Conservation (phyloP, 2,797 vertebrate genomes). For the Paedocypris micromegethes region DNA sequence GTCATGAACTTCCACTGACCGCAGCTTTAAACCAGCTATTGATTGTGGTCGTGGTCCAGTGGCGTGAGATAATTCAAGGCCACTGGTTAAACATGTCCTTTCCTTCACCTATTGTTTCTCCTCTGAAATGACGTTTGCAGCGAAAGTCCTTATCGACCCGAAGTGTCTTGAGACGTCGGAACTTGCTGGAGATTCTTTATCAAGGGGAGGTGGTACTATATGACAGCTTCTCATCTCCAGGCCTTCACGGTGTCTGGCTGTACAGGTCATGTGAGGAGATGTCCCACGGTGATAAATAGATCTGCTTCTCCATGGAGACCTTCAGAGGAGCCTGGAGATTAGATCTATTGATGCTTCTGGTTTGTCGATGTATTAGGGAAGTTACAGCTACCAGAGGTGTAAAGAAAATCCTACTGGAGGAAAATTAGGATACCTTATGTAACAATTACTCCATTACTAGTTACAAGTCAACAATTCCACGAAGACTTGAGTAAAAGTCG, state of each 20-base stretch:
- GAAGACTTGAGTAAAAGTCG: too few relatives aligned
- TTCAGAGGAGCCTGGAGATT: conserved; percentile 22
- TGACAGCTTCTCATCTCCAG: conserved; percentile 39
- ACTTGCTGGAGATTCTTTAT: conserved; percentile 38
- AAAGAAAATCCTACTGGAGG: too few relatives aligned
- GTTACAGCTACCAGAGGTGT: too few relatives aligned
- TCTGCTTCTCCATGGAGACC: conserved; percentile 38
- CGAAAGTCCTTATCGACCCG: not conserved
- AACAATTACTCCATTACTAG: too few relatives aligned
- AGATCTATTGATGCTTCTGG: conserved; percentile 19
- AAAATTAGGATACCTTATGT: too few relatives aligned
- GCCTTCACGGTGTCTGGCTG: conserved; percentile 45
- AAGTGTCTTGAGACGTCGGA: conserved; percentile 19
- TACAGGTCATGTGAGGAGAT: conserved; percentile 32
- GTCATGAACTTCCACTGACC: conserved; percentile 20
- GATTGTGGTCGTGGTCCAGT: conserved; percentile 16
- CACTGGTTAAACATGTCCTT: conserved; percentile 11
- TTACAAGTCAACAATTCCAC: too few relatives aligned
- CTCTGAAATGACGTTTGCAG: not conserved
- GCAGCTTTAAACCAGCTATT: conserved; percentile 2
- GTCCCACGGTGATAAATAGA: conserved; percentile 41
- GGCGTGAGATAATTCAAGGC: conserved; percentile 19
- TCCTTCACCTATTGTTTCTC: not conserved
- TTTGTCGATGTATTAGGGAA: too few relatives aligned
- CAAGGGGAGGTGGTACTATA: conserved; percentile 22